Conservation (phyloP, 2,113 vertebrate genomes). For the Ivindomyrus marchei region DNA sequence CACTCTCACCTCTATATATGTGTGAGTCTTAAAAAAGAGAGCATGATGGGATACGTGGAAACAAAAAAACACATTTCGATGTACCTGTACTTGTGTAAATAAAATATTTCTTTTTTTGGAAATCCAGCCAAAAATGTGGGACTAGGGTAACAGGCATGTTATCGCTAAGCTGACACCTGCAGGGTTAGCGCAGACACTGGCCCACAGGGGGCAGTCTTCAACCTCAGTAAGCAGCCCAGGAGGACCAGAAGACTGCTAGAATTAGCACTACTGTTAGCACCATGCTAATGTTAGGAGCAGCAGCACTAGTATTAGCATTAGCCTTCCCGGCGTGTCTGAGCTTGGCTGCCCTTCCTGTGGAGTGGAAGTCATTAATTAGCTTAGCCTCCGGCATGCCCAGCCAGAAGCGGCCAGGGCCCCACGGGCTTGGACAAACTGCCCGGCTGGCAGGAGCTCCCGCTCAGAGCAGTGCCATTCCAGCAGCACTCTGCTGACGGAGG, state of each 20-base stretch:
- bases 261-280: conserved; percentile 19
- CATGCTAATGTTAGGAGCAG: conserved; percentile 23
- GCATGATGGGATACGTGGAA: neutral
- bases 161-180: neutral
- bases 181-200: neutral
- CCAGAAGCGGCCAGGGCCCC: neutral
- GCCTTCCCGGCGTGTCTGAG: neutral
- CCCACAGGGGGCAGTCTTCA: neutral
- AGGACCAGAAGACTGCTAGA: neutral
- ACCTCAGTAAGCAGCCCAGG: neutral
- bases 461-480: neutral
- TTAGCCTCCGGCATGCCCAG: conserved; percentile 17
- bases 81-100: neutral
- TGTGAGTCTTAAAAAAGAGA: neutral
- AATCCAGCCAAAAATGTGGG: neutral
- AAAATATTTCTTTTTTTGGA: neutral
- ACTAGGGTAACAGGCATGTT: neutral
- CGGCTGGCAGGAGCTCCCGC: neutral
- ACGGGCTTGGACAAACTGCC: conserved; percentile 5
- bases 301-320: neutral
- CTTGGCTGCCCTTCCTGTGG: conserved; percentile 30
- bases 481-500: neutral
- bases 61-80: neutral
- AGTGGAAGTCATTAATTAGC: conserved; percentile 42
- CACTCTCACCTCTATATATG: neutral